Conservation (phyloP, 2,888 invertebrate genomes). For the Polietes domitor region DNA sequence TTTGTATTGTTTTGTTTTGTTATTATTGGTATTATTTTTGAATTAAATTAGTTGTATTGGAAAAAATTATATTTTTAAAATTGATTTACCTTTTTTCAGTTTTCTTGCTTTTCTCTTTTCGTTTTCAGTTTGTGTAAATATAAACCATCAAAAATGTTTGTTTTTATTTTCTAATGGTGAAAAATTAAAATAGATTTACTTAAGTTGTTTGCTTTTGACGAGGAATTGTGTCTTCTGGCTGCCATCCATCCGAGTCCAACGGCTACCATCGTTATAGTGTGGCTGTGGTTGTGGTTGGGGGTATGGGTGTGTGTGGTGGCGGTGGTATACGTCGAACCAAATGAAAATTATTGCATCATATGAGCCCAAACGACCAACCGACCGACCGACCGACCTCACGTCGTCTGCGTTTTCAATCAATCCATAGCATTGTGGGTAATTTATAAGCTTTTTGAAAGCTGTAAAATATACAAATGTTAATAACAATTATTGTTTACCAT, state of each 20-base stretch:
- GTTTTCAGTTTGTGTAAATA: constrained; percentile 41
- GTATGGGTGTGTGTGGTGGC: neutral
- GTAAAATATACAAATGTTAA: constrained; percentile 66
- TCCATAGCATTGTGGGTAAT: constrained; percentile 3
- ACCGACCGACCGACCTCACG: neutral
- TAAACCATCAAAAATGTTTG: constrained; percentile 54
- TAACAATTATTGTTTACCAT: constrained; percentile 69
- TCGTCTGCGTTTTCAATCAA: neutral
- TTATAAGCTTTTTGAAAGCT: constrained; percentile 60
- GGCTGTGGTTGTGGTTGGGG: too few relatives aligned
- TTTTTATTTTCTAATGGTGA: constrained; percentile 21
- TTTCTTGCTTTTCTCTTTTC: constrained; percentile 70
- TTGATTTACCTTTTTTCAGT: constrained; percentile 74
- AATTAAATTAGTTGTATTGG: constrained; percentile 66
- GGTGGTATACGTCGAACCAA: neutral
- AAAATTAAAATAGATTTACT: constrained; percentile 27
- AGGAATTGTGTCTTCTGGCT: neutral
- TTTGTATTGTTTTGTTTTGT: constrained; percentile 58
- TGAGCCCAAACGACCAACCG: too few relatives aligned
- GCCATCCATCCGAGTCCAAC: neutral
- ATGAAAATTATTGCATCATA: too few relatives aligned
- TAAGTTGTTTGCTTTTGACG: constrained; percentile 22
- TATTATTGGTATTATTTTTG: constrained; percentile 52
- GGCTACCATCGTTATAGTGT: neutral
- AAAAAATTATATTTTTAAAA: constrained; percentile 66